Evolutionary conservation across 2,888 invertebrate species (phyloP).

Genomic region (Stramonita haemastoma): DNA sequence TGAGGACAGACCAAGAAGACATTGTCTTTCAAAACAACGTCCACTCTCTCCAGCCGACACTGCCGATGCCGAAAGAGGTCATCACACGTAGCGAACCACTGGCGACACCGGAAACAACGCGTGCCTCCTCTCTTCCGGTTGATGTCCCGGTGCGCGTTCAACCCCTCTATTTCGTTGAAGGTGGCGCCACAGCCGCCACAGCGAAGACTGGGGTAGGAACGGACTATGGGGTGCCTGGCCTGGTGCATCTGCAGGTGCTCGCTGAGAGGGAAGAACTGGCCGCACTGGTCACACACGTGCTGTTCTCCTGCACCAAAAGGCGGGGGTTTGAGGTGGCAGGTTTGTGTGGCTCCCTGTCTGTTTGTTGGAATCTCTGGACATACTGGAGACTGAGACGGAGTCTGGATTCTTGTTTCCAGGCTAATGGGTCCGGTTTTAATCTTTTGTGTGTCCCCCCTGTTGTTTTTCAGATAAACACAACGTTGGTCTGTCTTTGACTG

Average conservation of each 20-base stretch:
- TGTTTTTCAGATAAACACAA: too few species aligned
- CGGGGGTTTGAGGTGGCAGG: background rate
- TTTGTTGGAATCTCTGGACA: background rate
- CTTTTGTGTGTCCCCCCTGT: too few species aligned
- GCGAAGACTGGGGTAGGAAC: background rate
- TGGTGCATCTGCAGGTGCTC: background rate
- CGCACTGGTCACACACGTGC: constrained; percentile 8
- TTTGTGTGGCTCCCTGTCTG: background rate
- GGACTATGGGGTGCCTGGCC: background rate
- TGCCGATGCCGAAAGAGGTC: constrained; percentile 1
- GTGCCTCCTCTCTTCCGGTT: background rate
- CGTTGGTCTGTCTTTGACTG: too few species aligned
- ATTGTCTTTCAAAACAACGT: background rate
- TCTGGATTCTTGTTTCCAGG: too few species aligned
- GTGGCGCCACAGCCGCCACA: background rate
- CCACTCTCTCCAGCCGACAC: too few species aligned
- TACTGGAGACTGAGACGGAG: too few species aligned
- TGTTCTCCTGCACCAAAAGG: background rate
- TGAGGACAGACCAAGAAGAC: background rate
- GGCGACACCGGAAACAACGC: constrained; percentile 2
- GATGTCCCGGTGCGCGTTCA: background rate
- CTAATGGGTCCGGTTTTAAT: too few species aligned
- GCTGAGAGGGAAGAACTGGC: background rate
- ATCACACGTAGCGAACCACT: constrained; percentile 7
- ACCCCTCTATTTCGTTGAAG: background rate